These are phyloP conservation scores for Pachyseris speciosa DNA, from an alignment of 64 coral and sea anemone species.

Conservation along the genomic window DNA sequence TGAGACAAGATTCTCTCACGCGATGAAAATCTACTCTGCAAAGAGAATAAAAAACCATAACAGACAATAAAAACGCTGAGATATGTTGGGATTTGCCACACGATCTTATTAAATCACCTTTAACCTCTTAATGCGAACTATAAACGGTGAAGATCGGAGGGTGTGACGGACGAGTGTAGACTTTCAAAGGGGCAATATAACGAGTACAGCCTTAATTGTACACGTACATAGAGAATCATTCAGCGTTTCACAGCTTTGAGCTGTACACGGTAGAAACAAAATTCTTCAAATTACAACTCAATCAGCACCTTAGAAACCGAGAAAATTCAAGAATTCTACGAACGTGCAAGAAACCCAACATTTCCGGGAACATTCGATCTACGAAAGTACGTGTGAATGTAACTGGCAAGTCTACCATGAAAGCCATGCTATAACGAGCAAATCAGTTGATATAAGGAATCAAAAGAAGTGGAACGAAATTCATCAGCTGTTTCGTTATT, in stretches of 20 bases:
- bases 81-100: background rate
- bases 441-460: background rate
- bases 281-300: background rate
- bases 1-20: background rate
- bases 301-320: background rate
- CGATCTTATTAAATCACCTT: constrained; percentile 12
- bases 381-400: no score
- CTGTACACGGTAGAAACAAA: background rate
- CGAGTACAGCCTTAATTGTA: no score
- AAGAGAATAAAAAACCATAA: background rate
- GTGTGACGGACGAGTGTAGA: background rate
- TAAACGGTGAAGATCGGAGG: background rate
- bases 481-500: background rate
- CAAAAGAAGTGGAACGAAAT: background rate
- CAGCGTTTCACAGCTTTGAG: background rate
- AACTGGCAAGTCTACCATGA: no score
- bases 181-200: no score
- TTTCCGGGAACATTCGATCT: background rate
- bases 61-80: background rate
- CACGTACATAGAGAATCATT: no score
- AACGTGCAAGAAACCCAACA: background rate
- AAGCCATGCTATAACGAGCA: no score
- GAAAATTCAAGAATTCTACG: background rate
- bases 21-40: background rate
- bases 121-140: background rate